phyloP scores from a whole-genome alignment of 2,113 vertebrate species.

The Vireo altiloquus region DNA sequence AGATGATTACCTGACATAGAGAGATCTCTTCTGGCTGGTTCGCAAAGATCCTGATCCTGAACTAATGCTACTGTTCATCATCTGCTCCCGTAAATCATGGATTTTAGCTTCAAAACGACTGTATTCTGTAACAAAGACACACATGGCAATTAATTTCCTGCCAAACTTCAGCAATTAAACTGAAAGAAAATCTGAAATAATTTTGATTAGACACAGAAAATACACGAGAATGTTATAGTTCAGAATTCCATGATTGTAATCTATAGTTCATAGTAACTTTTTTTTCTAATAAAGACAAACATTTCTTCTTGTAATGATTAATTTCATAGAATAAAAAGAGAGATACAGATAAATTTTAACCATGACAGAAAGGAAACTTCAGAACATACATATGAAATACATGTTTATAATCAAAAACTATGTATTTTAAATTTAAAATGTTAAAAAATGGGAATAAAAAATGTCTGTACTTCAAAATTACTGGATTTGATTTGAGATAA shows the following conservation, averaged over 20 bases:
- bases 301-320: background rate
- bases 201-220: background rate
- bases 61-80: constrained; percentile 99
- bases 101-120: constrained; percentile 97
- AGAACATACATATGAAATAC: background rate
- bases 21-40: constrained; percentile 94
- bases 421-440: background rate
- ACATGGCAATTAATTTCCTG: background rate
- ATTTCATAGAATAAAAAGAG: background rate
- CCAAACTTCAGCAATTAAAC: background rate
- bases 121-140: constrained; percentile 78
- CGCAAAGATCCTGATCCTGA: constrained; percentile 92
- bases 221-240: background rate
- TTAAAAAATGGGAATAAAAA: background rate
- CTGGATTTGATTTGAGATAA: background rate
- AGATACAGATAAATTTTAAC: background rate
- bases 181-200: background rate
- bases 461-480: background rate
- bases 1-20: constrained; percentile 88
- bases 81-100: constrained; percentile 94
- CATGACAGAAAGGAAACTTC: background rate
- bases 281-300: background rate
- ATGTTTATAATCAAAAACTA: background rate
- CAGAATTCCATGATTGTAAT: background rate
- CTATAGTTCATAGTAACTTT: background rate